These are phyloP conservation scores for Acanthochromis polyacanthus DNA, from an alignment of 2,113 vertebrate genomes.

Conservation along the genomic window DNA sequence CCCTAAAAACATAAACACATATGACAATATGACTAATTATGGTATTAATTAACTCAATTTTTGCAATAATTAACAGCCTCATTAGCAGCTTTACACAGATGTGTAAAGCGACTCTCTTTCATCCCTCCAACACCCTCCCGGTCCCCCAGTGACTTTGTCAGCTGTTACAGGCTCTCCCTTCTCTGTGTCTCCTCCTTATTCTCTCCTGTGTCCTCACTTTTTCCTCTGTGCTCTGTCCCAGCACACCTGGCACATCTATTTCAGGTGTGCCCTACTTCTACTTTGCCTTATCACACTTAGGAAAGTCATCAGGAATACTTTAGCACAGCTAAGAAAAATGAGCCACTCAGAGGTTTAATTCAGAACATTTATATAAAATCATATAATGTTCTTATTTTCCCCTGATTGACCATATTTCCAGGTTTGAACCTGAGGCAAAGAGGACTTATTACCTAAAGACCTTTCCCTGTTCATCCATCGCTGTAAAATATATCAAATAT, in stretches of 20 bases:
- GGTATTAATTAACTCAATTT: conserved; percentile 26
- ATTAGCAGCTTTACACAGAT: conserved; percentile 25
- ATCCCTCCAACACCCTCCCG: not conserved
- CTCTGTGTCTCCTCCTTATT: not conserved
- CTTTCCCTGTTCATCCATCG: too few species aligned
- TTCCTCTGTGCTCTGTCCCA: conserved; percentile 7
- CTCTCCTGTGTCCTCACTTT: conserved; percentile 7
- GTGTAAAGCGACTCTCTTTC: not conserved
- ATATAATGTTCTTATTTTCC: not conserved
- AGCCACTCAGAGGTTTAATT: not conserved
- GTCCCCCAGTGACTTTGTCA: conserved; percentile 11
- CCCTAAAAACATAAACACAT: not conserved
- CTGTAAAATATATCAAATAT: too few species aligned
- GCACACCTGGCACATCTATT: conserved; percentile 77
- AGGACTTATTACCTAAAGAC: not conserved
- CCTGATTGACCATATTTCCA: not conserved
- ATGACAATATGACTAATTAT: not conserved
- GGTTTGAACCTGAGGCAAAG: not conserved
- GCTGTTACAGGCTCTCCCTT: conserved; percentile 14
- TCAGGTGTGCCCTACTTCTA: conserved; percentile 73
- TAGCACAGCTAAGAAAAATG: conserved; percentile 4
- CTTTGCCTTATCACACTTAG: conserved; percentile 12
- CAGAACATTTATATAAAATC: not conserved
- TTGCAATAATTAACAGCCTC: conserved; percentile 4
- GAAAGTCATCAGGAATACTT: conserved; percentile 37